Evolutionary conservation across 2,797 vertebrate species (phyloP), one percentile per base, ranked within the genome.

Genomic region (Dermochelys coriacea): DNA sequence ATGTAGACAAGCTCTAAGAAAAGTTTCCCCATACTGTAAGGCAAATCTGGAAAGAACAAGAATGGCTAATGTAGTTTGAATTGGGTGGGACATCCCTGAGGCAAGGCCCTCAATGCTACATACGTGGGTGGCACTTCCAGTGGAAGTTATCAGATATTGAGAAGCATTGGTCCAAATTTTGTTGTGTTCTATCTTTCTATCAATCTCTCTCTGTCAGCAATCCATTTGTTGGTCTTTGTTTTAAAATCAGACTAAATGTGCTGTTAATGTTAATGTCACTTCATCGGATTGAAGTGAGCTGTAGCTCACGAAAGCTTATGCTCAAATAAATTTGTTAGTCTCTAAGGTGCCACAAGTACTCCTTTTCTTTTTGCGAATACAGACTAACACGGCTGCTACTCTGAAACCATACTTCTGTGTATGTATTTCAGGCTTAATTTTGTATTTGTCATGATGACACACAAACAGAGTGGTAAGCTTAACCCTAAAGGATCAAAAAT

Each of bases 11-110:
- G 9, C n/a, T n/a, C n/a, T 37, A 23, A 95, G 93, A 93, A 79
- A 87, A 80, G 68, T 87, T 91, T 84, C 84, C 71, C 87, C 87
- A 68, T 68, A 82, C 57, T 90, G 52, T 77, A 68, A 79, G 86
- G 59, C 51, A 85, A 52, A 86, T 47, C 86, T 82, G 87, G 82
- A 80, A 80, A 94, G 21, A 11, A 29, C 41, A 29, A 64, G 82
- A 68, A 82, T 83, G 2, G 8, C 52, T 83, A 45, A 87, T 74
- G 50, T 18, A 45, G 3, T 18, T 80, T 47, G 55, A 89, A 74
- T 8, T 50, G 64, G 49, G 34, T 50, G 78, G 49, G 29, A 9
- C 51, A n/a, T 54, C 52, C 21, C 6, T 27, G 41, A 27, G 49
- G 6, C 52, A 47, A 80, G 47, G 16, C 4, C 82, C 16, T 2